Base-by-base conservation (phyloP, 2,888 invertebrate genomes). In the Augiades crinisus region DNA sequence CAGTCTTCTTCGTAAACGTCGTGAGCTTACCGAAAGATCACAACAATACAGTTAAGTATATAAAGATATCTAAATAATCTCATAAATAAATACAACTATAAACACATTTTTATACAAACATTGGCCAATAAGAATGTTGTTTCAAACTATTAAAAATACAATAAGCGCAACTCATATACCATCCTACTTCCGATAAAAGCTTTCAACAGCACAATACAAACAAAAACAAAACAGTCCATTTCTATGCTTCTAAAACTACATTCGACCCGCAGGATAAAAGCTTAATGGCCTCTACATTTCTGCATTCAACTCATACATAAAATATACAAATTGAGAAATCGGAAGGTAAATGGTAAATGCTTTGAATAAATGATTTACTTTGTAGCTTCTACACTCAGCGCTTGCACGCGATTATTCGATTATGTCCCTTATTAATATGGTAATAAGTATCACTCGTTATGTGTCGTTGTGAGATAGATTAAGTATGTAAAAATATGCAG, bases 31-130 rank as follows among this genome's bases (percentile, higher is more conserved):
- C 70, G 73, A 79, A 76, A 77, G 77, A 85, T 86, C 87, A 87
- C 87, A 85, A 84, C 68, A 83, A 82, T 82, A 85, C 75, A 81
- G 63, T 76, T 74, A 78, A 71, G 70, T 78, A 70, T 72, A 73
- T 68, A 68, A 69, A 72, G 65, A 73, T 70, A 76, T 78, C 81
- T 84, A 85, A 78, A 76, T 89, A 87, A 89, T 89, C 87, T 89
- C 88, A 89, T 89, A 88, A 89, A 88, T 87, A 87, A 75, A 77
- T 70, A n/a, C n/a, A n/a, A n/a, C n/a, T n/a, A n/a, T n/a, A n/a
- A n/a, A n/a, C n/a, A n/a, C n/a, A n/a, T n/a, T n/a, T n/a, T n/a
- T n/a, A n/a, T n/a, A n/a, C n/a, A n/a, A n/a, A n/a, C n/a, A n/a
- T n/a, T n/a, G n/a, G n/a, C n/a, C n/a, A n/a, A n/a, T n/a, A n/a